Conservation (phyloP, 53 echinoderm and acorn worm genomes). For the Luidia sarsii region DNA sequence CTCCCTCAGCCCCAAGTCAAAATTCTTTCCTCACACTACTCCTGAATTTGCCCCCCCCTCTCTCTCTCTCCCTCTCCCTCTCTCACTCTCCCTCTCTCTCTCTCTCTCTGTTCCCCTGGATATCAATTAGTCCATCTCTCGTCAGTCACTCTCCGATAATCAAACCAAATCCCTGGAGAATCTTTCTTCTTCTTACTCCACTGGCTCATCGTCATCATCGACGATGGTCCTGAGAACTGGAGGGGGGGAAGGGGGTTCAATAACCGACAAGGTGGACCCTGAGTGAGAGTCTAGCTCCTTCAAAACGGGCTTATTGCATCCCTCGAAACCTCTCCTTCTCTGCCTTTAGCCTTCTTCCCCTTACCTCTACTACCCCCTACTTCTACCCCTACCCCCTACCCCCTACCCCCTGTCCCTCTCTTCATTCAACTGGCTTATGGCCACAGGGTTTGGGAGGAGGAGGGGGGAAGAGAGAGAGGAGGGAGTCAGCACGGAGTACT, state of each 20-base stretch:
- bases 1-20: no score
- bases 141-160: slow-evolving; percentile 25
- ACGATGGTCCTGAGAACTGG: not conserved
- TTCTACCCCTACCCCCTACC: no score
- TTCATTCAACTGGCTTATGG: no score
- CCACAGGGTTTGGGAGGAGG: no score
- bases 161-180: slow-evolving; percentile 24
- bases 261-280: slow-evolving; percentile 19
- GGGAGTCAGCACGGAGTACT: not conserved
- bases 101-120: not conserved
- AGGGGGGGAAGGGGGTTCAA: slow-evolving; percentile 8
- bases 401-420: no score
- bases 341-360: not conserved
- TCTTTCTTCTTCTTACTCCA: not conserved
- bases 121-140: slow-evolving; percentile 53
- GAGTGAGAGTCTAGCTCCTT: not conserved
- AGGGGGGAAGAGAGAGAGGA: no score
- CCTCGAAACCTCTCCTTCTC: not conserved
- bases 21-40: no score
- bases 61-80: not conserved
- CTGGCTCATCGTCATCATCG: not conserved
- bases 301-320: slow-evolving; percentile 30
- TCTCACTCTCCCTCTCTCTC: not conserved
- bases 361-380: no score
- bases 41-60: not conserved